phyloP scores from a whole-genome alignment of 2,797 vertebrate genomes.

The Spheniscus humboldti region DNA sequence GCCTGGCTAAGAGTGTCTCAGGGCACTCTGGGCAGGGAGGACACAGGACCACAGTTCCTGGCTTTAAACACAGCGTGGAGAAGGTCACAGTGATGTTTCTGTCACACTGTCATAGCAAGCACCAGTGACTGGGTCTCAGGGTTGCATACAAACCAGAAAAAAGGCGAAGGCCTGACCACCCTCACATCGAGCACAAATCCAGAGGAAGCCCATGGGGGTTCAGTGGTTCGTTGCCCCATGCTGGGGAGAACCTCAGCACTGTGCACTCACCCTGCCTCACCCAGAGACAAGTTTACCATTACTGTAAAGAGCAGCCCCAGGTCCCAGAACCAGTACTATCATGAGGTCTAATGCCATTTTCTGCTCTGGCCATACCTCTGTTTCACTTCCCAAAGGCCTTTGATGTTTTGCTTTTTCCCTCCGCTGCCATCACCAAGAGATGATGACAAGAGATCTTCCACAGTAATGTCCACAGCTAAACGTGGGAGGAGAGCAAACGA shows the following conservation, averaged over 20 bases:
- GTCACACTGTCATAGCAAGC: not conserved
- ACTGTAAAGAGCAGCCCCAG: too few relatives aligned
- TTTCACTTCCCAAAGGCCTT: not conserved
- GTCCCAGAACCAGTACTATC: not conserved
- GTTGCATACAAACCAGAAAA: not conserved
- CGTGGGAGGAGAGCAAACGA: not conserved
- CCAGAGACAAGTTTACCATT: not conserved
- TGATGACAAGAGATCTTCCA: not conserved
- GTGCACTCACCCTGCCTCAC: not conserved
- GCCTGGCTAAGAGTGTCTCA: not conserved
- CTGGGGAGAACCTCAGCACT: not conserved
- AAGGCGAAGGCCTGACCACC: not conserved
- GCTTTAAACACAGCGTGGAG: not conserved
- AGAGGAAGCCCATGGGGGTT: not conserved
- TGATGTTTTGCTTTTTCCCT: not conserved
- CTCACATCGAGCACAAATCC: not conserved
- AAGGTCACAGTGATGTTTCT: not conserved
- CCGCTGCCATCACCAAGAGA: not conserved
- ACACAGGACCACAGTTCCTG: not conserved
- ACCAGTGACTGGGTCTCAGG: not conserved
- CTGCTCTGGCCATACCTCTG: not conserved
- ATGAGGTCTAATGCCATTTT: not conserved
- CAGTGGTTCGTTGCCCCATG: fast-evolving
- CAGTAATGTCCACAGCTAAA: fast-evolving
- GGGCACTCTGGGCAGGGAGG: not conserved